These are phyloP conservation scores for Calephelis perditalis DNA, from an alignment of 2,888 invertebrate species.

Conservation along the genomic window DNA sequence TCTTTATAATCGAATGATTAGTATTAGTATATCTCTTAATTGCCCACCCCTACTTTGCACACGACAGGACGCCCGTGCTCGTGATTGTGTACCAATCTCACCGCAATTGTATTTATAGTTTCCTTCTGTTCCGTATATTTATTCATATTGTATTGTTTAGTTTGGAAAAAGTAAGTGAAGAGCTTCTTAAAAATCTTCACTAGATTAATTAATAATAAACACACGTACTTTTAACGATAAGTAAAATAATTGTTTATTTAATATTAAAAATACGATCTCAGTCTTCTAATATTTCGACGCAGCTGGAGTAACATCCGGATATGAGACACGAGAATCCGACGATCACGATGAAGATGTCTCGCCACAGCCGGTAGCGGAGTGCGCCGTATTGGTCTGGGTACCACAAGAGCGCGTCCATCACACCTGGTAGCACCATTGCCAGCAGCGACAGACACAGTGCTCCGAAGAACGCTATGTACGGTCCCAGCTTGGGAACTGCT, in stretches of 20 bases:
- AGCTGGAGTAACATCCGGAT: constrained; percentile 46
- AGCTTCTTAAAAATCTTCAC: too few relatives aligned
- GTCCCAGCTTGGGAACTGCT: constrained; percentile 86
- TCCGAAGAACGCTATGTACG: constrained; percentile 89
- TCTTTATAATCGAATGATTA: too few relatives aligned
- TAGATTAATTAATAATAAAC: too few relatives aligned
- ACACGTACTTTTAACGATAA: too few relatives aligned
- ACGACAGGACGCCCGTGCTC: too few relatives aligned
- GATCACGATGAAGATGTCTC: constrained; percentile 40
- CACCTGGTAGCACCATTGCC: constrained; percentile 90
- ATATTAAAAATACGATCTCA: constrained; percentile 27
- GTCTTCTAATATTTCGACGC: constrained; percentile 39
- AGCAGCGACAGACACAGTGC: constrained; percentile 90
- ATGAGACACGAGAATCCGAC: constrained; percentile 38
- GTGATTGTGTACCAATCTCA: too few relatives aligned
- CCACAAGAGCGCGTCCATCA: constrained; percentile 57
- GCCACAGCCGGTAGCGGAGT: constrained; percentile 36
- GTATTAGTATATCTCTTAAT: too few relatives aligned
- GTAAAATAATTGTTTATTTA: neutral
- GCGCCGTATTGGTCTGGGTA: constrained; percentile 44
- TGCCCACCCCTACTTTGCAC: too few relatives aligned
- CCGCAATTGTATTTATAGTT: too few relatives aligned
- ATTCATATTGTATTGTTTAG: too few relatives aligned
- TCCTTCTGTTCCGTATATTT: too few relatives aligned
- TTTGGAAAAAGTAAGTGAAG: too few relatives aligned